Evolutionary conservation across 2,797 vertebrate genomes (phyloP), one percentile per base, ranked within the genome.

Genomic region (Vultur gryphus): DNA sequence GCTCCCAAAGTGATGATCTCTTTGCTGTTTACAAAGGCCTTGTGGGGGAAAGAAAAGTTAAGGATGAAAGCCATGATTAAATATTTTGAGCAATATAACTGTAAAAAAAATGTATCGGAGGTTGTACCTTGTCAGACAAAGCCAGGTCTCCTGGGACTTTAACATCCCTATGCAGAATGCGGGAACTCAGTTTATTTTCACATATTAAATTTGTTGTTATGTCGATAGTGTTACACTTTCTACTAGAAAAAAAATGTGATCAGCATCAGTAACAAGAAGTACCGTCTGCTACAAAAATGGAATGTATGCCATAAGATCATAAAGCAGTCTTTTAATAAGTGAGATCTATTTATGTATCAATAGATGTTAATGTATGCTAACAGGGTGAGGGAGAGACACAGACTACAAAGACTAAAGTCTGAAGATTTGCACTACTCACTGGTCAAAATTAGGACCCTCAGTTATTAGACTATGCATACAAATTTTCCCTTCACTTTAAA

Each of bases 171-270:
- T 31, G 5, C 20, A 77, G 43, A 82, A 84, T 19, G 14, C 14
- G 87, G 64, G 23, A 75, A 91, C 72, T 90, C 6, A 49, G 71
- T 94, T 84, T 43, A 69, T 62, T 82, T 96, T 82, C 94, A 89
- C 41, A 37, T 89, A 52, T 72, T 92, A 93, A 81, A 85, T 90
- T 61, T 87, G 73, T 92, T 80, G 41, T 94, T 94, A 67, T 91
- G 61, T 97, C 6, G 1, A 86, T 92, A 95, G 80, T 35, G n/a
- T 80, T 92, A 81, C 80, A 87, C 51, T 95, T 92, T 94, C 44
- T 87, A 67, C 84, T 62, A 55, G 64, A 89, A 95, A 94, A 80
- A 16, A 81, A 94, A 94, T 67, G 62, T 90, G 82, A 90, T 73
- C 75, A 83, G 76, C 71, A 90, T 93, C n/a, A 65, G 57, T 29